Evolutionary conservation across 2,797 vertebrate species (phyloP), one percentile per base, ranked within the genome.

Genomic region (Smutsia gigantea): DNA sequence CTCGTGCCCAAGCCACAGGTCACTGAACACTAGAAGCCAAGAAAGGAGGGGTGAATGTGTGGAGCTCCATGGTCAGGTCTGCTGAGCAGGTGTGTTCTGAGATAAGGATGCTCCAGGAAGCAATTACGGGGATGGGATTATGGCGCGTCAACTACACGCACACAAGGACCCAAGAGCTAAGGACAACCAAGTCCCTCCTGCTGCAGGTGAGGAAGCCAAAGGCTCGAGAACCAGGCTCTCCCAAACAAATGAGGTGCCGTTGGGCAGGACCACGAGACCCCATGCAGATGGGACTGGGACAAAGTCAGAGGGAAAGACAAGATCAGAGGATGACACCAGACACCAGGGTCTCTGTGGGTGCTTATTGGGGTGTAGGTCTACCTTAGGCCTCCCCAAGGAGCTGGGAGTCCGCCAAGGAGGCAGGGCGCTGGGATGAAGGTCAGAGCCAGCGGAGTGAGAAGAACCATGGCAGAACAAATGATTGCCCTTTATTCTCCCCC

Each of bases 1-100:
- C 98, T 99, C 72, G 99, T 79, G 5, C 99, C 99, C 0, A 97
- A 96, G 21, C 99, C 99, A 72, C 99, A 99, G 87, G 99, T 99
- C 74, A 97, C 95, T 4, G 99, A 99, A 98, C 99, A 99, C 99
- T 99, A 53, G 23, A 66, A 59, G 64, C 42, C 68, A 37, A 84
- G 75, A 88, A 39, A 78, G 21, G 25, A 39, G 46, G 10, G 46
- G 46, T 11, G 46, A 46, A 11, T 46, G 46, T 46, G 46, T 10
- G 2, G 46, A 46, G 46, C 46, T 11, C 46, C 46, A 11, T 0
- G 46, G 46, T 46, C 46, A 46, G 46, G 46, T 46, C 46, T 46
- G 46, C 46, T 11, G 10, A 46, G 46, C 46, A 46, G 46, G 46
- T 46, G 46, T 46, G 46, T 46, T 46, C 46, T 46, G 46, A 46